Evolutionary conservation across 2,113 vertebrate genomes (phyloP).

Genomic region (Harpagus bidentatus): DNA sequence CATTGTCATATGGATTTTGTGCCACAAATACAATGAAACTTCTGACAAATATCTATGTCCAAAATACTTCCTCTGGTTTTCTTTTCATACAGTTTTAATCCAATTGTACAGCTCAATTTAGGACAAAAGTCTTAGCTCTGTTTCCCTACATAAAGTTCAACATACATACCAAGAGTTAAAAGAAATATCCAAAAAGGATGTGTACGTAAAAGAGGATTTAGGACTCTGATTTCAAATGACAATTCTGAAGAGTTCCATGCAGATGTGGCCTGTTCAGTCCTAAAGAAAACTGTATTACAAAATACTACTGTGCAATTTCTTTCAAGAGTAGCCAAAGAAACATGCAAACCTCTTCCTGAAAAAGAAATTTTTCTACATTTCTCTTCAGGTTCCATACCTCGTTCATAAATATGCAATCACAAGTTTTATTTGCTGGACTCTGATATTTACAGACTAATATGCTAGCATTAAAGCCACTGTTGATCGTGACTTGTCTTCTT

Average conservation of each 20-base stretch:
- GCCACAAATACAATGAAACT: neutral
- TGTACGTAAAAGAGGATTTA: neutral
- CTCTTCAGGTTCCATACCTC: neutral
- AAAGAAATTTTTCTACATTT: neutral
- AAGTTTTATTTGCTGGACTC: neutral
- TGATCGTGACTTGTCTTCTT: neutral
- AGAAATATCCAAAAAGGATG: neutral
- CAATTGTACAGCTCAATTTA: neutral
- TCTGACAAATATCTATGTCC: neutral
- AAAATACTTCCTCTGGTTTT: neutral
- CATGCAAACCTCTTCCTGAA: neutral
- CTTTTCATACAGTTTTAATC: neutral
- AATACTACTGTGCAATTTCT: neutral
- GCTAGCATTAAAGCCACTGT: neutral
- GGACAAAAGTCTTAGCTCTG: neutral
- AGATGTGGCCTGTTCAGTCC: neutral
- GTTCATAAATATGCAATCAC: neutral
- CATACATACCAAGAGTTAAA: neutral
- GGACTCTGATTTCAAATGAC: neutral
- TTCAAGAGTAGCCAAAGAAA: neutral
- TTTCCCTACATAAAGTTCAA: neutral
- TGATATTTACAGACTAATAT: neutral
- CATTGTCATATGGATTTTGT: neutral
- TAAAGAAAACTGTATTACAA: neutral
- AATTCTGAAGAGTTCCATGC: neutral